phyloP scores from a whole-genome alignment of 37 sponge, comb jelly and placozoan genomes.

The Eunapius fragilis region DNA sequence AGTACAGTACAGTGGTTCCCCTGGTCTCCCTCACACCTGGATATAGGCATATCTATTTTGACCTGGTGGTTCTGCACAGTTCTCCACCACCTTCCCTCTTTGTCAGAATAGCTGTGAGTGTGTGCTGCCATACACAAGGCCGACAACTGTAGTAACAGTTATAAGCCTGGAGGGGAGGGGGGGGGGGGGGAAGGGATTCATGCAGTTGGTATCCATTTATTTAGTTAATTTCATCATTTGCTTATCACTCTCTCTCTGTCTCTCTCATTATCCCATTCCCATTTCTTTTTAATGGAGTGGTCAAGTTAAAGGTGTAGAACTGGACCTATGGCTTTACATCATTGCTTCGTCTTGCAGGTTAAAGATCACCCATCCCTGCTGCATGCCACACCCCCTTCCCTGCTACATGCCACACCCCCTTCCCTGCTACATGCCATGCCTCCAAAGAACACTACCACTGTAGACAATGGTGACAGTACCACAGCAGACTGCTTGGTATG shows the following conservation, averaged over 20 bases:
- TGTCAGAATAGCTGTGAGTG: conserved; percentile 14
- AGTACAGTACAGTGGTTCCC: background rate
- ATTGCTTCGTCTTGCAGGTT: background rate
- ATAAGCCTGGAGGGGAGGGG: too few relatives aligned
- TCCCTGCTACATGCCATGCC: background rate
- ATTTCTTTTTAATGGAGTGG: too few relatives aligned
- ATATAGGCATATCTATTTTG: conserved; percentile 33
- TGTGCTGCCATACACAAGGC: background rate
- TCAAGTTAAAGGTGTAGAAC: too few relatives aligned
- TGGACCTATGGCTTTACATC: too few relatives aligned
- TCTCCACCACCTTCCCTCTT: conserved; percentile 31
- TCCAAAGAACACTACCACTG: background rate
- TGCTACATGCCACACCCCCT: too few relatives aligned
- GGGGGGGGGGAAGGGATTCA: too few relatives aligned
- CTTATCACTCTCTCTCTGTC: too few relatives aligned
- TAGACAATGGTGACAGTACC: background rate
- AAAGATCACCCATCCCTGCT: background rate
- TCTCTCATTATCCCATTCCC: too few relatives aligned
- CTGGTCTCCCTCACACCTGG: conserved; percentile 3
- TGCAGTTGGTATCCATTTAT: too few relatives aligned
- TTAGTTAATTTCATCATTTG: too few relatives aligned
- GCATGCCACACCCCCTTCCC: too few relatives aligned
- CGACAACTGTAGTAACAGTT: too few relatives aligned
- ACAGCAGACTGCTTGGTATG: background rate
- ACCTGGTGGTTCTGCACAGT: background rate